Evolutionary conservation across 92 coral and sea anemone genomes (phyloP).

Genomic region (Epizoanthus fatuus): DNA sequence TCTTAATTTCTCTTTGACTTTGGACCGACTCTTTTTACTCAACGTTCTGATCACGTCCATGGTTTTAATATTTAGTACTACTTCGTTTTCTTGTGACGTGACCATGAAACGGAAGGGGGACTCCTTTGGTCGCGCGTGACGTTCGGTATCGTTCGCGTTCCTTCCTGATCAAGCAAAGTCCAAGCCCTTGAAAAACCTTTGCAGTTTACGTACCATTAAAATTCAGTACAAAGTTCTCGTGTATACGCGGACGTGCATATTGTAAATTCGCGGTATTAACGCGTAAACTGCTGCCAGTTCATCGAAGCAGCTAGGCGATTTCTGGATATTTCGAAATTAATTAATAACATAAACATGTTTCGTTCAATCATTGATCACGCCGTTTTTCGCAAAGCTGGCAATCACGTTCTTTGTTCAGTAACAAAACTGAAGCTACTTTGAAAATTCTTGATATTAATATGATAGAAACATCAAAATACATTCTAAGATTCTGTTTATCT

Average conservation of each 20-base stretch:
- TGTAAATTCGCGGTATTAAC: neutral
- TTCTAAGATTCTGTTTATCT: neutral
- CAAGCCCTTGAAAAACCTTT: slow-evolving; percentile 1
- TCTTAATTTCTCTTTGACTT: no score
- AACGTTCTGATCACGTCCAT: no score
- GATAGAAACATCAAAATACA: neutral
- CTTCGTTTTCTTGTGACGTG: no score
- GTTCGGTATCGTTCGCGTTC: neutral
- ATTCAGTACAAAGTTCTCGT: neutral
- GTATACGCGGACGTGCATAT: no score
- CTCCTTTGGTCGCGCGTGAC: neutral
- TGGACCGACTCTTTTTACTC: no score
- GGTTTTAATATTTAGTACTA: no score
- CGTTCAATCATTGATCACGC: neutral
- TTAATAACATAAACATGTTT: neutral
- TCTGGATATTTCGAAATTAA: slow-evolving; percentile 13
- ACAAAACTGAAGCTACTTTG: neutral
- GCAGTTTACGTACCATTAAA: neutral
- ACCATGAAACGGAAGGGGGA: slow-evolving; percentile 7
- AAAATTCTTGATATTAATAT: neutral
- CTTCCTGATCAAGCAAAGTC: neutral
- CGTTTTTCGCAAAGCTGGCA: no score
- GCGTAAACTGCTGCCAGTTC: neutral
- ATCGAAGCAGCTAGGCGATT: neutral
- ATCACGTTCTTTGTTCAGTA: neutral